Evolutionary conservation across 2,113 vertebrate species (phyloP).

Genomic region (Leptosomus discolor): DNA sequence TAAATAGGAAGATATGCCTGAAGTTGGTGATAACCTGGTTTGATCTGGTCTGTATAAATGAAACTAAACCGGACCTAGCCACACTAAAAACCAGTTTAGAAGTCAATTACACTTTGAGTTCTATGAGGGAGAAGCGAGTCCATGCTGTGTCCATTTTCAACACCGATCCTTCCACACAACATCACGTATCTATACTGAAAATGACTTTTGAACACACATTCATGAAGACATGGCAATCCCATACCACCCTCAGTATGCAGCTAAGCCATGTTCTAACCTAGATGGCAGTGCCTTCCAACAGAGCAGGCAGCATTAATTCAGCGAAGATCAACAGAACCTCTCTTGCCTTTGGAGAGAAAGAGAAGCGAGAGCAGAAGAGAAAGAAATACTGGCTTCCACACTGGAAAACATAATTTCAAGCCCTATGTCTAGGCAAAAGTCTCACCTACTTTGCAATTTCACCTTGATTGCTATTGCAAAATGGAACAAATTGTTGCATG

Average conservation of each 20-base stretch:
- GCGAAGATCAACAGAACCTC: background rate
- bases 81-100: background rate
- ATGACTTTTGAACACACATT: background rate
- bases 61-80: background rate
- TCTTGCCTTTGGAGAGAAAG: background rate
- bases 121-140: background rate
- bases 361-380: background rate
- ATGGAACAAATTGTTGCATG: background rate
- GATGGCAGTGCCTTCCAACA: background rate
- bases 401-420: background rate
- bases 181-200: background rate
- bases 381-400: background rate
- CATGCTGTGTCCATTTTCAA: background rate
- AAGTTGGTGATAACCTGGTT: slow-evolving; percentile 1
- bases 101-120: background rate
- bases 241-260: background rate
- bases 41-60: background rate
- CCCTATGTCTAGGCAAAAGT: background rate
- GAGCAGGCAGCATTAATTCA: background rate
- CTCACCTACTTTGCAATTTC: background rate
- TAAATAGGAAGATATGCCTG: background rate
- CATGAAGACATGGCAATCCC: background rate
- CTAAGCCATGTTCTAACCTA: background rate
- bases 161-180: background rate
- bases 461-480: background rate